Evolutionary conservation across 2,797 vertebrate genomes (phyloP), one percentile per base, ranked within the genome.

Genomic region (Tapirus indicus): DNA sequence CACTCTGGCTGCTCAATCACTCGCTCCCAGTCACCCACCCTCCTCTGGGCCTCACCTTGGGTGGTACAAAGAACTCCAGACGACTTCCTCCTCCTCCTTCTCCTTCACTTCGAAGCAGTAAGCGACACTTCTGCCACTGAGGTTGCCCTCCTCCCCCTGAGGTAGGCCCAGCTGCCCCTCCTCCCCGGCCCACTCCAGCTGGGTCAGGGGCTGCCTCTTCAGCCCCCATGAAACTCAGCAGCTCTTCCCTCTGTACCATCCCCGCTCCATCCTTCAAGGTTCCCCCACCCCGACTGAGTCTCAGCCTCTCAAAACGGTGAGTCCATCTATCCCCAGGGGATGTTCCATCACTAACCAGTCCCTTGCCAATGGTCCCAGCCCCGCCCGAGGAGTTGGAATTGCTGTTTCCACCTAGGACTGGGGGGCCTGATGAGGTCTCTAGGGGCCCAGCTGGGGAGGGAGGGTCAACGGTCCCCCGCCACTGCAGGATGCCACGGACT

Each of bases 31-130:
- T 7, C 62, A 18, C 69, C 60, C 41, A 13, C 41, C 38, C 92
- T 77, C 75, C 84, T 41, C 38, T 2, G 17, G 27, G 84, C 78
- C 99, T 99, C 96, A 99, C 99, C 98, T 99, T 99, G 7, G 99
- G 99, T 14, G 99, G 99, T 90, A 99, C 99, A 98, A 99, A 99
- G 98, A 99, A 99, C 96, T 99, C 99, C 98, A 99, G 95, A 91
- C 99, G 99, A 98, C 99, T 99, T 89, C 99, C 99, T 97, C 99
- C 99, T 82, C 99, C 99, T 85, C 98, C 98, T 94, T 99, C 99
- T 0, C 97, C 99, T 32, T 99, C 99, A 18, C 99, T 99, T 95
- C 98, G 98, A 84, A 99, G 99, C 90, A 99, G 99, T 74, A 99
- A 98, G 1, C 99, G 99, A 98, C 99, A 99, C 97, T 99, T 99